Percentiles rank a stretch among this genome's conserved stretches.
These are phyloP conservation scores for Macquaria australasica DNA, from an alignment of 2,113 vertebrate genomes.

Conservation along the genomic window DNA sequence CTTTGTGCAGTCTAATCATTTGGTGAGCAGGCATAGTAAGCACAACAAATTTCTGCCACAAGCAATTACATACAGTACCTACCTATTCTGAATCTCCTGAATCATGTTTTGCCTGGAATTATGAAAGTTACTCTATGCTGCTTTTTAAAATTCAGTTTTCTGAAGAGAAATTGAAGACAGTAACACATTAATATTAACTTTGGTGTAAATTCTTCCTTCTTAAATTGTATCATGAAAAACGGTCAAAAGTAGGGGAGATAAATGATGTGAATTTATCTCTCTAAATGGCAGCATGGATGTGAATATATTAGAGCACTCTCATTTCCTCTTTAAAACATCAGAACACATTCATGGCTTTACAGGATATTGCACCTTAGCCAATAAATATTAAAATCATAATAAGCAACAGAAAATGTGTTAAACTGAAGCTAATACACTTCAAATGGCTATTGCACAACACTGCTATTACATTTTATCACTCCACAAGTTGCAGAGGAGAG, in stretches of 20 bases:
- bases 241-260: neutral
- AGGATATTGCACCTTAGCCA: conserved; percentile 14
- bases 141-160: neutral
- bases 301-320: conserved; percentile 26
- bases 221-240: neutral
- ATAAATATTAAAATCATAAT: neutral
- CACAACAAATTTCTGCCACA: neutral
- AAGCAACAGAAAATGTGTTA: neutral
- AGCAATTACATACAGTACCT: neutral
- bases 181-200: neutral
- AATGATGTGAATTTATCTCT: neutral
- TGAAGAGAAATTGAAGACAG: neutral
- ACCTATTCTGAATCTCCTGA: neutral
- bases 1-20: neutral
- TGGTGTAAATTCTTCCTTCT: neutral
- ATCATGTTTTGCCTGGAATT: neutral
- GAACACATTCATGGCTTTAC: conserved; percentile 8
- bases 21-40: conserved; percentile 4
- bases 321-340: conserved; percentile 38
- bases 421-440: neutral
- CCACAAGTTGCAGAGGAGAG: conserved; percentile 12
- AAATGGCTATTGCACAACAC: neutral
- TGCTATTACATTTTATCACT: neutral
- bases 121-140: neutral
- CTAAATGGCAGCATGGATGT: conserved; percentile 10